These are phyloP conservation scores for Cybosia mesomella DNA, from an alignment of 2,888 invertebrate species.

Conservation along the genomic window DNA sequence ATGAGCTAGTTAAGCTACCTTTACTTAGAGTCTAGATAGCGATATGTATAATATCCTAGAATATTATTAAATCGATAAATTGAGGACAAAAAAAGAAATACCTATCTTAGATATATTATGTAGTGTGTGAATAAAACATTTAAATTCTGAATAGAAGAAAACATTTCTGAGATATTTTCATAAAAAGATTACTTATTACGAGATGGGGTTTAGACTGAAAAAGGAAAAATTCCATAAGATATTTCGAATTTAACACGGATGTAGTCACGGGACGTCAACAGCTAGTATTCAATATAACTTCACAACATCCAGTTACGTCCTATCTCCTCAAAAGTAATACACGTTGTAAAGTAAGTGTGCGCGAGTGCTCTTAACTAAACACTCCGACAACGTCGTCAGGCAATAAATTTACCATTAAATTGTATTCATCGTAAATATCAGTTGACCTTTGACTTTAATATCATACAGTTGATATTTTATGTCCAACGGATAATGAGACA, in stretches of 20 bases:
- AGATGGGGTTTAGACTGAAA: too few species aligned
- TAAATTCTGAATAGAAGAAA: too few species aligned
- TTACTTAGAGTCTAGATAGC: too few species aligned
- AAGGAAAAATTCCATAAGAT: neutral
- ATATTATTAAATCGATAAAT: too few species aligned
- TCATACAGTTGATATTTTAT: slow-evolving; percentile 48
- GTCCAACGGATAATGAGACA: slow-evolving; percentile 42
- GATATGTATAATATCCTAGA: too few species aligned
- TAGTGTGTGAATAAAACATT: too few species aligned
- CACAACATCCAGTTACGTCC: neutral
- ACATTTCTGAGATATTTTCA: too few species aligned
- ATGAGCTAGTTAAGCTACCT: too few species aligned
- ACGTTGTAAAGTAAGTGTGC: neutral
- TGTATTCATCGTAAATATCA: slow-evolving; percentile 48
- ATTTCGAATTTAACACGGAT: neutral
- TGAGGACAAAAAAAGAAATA: too few species aligned
- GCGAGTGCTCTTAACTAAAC: slow-evolving; percentile 14
- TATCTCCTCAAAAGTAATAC: neutral
- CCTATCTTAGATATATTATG: too few species aligned
- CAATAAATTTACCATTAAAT: slow-evolving; percentile 48
- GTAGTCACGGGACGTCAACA: neutral
- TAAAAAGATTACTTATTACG: neutral
- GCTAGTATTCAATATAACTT: neutral
- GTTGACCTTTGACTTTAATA: slow-evolving; percentile 46
- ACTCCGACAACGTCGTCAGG: slow-evolving; percentile 23